Conservation (phyloP, 2,888 invertebrate species). For the Salticus scenicus region DNA sequence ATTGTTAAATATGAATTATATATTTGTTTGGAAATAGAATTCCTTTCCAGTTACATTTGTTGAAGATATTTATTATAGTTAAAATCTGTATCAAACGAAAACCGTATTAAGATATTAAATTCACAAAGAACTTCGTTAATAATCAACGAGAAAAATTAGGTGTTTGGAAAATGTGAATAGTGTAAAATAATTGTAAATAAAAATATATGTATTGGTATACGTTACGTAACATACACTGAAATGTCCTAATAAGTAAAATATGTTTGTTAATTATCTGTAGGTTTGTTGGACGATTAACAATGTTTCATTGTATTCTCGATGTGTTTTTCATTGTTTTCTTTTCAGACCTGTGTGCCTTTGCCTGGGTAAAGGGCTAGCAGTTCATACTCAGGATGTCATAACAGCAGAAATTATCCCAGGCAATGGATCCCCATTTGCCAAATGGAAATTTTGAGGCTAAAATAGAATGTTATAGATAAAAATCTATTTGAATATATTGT, state of each 20-base stretch:
- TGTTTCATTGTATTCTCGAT: slow-evolving; percentile 1
- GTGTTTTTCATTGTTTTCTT: slow-evolving; percentile 24
- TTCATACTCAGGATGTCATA: slow-evolving; percentile 17
- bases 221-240: not conserved
- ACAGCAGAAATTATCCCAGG: not conserved
- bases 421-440: not conserved
- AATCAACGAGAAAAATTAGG: too few species aligned
- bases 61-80: too few species aligned
- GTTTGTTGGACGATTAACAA: not conserved
- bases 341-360: slow-evolving; percentile 50
- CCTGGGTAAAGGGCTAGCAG: slow-evolving; percentile 13
- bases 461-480: too few species aligned
- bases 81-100: too few species aligned
- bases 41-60: too few species aligned
- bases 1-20: too few species aligned
- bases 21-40: too few species aligned
- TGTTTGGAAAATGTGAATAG: slow-evolving; percentile 51
- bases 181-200: slow-evolving; percentile 52
- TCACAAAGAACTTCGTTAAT: too few species aligned
- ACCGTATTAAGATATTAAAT: too few species aligned
- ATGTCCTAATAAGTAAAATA: not conserved
- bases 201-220: too few species aligned
- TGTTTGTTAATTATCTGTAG: slow-evolving; percentile 10
- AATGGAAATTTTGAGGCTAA: too few species aligned
- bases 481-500: too few species aligned